Percentiles rank a stretch among this genome's conserved stretches.
These are phyloP conservation scores for Erebia ligea DNA, from an alignment of 2,888 invertebrate genomes.

Conservation along the genomic window DNA sequence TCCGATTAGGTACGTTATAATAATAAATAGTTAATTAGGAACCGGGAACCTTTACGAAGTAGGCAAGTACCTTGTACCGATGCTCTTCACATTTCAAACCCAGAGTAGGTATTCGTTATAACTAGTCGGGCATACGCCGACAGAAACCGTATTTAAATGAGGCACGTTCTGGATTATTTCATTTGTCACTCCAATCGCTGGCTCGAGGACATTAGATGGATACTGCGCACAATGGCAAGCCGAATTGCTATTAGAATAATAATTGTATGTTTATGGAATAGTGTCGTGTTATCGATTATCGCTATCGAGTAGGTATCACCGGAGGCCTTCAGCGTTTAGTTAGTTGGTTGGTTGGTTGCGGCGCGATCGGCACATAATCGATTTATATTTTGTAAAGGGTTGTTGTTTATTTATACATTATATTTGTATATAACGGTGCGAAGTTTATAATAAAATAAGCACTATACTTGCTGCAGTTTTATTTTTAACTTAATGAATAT, in stretches of 20 bases:
- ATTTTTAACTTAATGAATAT: constrained; percentile 45
- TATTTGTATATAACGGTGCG: constrained; percentile 82
- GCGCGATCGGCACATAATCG: constrained; percentile 51
- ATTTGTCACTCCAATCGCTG: not conserved
- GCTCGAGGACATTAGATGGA: not conserved
- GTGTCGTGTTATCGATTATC: not conserved
- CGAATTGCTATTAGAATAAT: not conserved
- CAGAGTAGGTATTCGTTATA: too few species aligned
- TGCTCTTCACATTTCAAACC: too few species aligned
- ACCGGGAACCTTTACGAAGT: too few species aligned
- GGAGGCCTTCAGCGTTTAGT: constrained; percentile 69
- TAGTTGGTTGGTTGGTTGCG: constrained; percentile 56
- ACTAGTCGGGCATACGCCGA: too few species aligned
- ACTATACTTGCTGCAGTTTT: constrained; percentile 60
- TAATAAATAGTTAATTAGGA: too few species aligned
- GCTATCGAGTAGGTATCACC: constrained; percentile 23
- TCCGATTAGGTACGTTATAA: too few species aligned
- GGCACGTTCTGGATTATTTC: not conserved
- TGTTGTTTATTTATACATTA: constrained; percentile 82
- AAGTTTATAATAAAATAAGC: constrained; percentile 75
- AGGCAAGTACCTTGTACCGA: too few species aligned
- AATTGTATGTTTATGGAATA: not conserved
- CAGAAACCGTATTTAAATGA: too few species aligned
- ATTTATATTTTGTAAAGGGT: constrained; percentile 79
- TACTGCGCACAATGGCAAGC: not conserved